Evolutionary conservation across 2,797 vertebrate species (phyloP), one percentile per base, ranked within the genome.

Genomic region (Sardinella longiceps): DNA sequence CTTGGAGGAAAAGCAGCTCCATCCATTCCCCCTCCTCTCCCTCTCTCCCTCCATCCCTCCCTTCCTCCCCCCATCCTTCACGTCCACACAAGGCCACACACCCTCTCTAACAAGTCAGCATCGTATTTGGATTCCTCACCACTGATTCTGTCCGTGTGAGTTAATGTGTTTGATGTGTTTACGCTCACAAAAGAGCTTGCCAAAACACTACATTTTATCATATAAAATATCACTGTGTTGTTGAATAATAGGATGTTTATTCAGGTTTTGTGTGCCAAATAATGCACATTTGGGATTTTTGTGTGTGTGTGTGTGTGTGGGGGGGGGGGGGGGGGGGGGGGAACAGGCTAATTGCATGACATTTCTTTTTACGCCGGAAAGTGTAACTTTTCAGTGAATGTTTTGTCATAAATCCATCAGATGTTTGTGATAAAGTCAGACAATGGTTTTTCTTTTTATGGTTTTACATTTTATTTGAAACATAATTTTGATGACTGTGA

Each of bases 81-180:
- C 15, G 18, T 66, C 58, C 77, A 50, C 60, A 83, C 56, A 60
- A 83, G 63, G 80, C 85, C 82, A 86, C 80, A 86, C 80, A 85
- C 63, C 81, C 80, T 82, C 70, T 39, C 53, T 74, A 84, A 80
- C 80, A 85, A 39, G 80, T 86, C 77, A 63, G 30, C 70, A 74
- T 9, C 25, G 51, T 20, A 53, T 51, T 81, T 53, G n/a, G 0
- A 80, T 51, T 56, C 66, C 63, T 80, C 46, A 80, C 48, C 3
- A 39, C 15, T 74, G 66, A 74, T 39, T 39, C 66, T 39, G 66
- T 39, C 63, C 28, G 15, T 37, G 30, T 70, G 66, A 39, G 66
- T 74, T 74, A 74, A 74, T 74, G 33, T 37, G 33, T 33, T 74
- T 74, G 66, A 74, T 39, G 66, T 74, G 33, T 39, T 74, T 74